phyloP scores from a whole-genome alignment of 2,797 vertebrate genomes.

The Podarcis siculus region DNA sequence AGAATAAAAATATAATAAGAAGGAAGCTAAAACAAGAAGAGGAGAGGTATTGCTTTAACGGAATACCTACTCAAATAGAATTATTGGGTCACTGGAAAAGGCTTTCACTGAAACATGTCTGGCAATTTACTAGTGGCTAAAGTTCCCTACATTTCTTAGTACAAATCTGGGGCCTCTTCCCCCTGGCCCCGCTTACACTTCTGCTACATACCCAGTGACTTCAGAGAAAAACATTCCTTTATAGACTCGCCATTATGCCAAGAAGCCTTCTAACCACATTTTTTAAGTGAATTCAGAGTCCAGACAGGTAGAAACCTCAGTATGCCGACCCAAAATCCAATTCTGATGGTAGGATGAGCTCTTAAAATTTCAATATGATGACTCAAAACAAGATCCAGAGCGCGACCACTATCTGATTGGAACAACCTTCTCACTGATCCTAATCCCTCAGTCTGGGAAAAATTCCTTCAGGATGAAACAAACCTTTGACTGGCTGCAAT shows the following conservation, averaged over 20 bases:
- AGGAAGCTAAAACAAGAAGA: background rate
- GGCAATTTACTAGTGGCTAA: background rate
- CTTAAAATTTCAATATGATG: background rate
- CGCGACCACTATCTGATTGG: background rate
- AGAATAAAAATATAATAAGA: too few species aligned
- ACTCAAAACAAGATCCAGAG: constrained; percentile 1
- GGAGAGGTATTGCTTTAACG: background rate
- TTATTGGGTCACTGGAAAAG: background rate
- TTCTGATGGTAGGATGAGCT: background rate
- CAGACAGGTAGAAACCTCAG: background rate
- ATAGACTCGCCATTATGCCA: background rate
- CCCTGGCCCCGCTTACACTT: background rate
- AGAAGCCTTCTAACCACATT: background rate
- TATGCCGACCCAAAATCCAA: background rate
- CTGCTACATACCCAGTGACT: background rate
- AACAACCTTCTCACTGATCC: background rate
- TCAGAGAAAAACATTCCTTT: background rate
- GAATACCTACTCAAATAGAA: background rate
- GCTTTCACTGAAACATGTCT: background rate
- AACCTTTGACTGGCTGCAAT: constrained; percentile 7
- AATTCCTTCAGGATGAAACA: background rate
- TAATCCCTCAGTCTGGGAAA: constrained; percentile 1
- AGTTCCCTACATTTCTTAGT: background rate
- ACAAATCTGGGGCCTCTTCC: background rate
- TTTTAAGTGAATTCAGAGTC: background rate